Base-by-base conservation (phyloP, 2,888 invertebrate genomes). In the Dasysyrphus albostriatus region DNA sequence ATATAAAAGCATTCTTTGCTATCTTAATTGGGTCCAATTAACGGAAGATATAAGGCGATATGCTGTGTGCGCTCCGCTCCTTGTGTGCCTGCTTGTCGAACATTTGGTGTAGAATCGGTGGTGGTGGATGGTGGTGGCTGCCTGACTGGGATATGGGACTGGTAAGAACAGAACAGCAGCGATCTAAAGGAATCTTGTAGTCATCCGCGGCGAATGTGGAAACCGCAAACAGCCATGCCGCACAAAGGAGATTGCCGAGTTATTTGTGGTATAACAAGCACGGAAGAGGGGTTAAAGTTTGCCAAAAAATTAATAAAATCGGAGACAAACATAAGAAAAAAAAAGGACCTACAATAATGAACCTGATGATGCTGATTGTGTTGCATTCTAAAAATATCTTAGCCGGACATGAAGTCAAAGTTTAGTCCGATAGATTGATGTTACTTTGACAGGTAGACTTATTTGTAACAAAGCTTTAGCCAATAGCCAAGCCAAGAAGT, bases 21-120 rank as follows among this genome's bases (percentile, higher is more conserved):
- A 85, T 88, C 88, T 89, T 89, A 89, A 89, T 89, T 89, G 88
- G 88, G 88, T 88, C 88, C 88, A 89, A 89, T 89, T 89, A 89
- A 89, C 85, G 83, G 82, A 88, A 87, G 88, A 88, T 87, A 88
- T 88, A 88, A 87, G 76, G 83, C 87, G 87, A 83, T 87, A 87
- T 78, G 78, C 83, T 74, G 65, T 78, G 75, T 78, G 81, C 77
- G 44, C 85, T 84, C 61, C 69, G 37, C 81, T 84, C 69, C 73
- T 72, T 81, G 47, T 76, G 72, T 80, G 65, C 49, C n/a, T 79
- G 39, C 79, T 79, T 65, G 79, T 80, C 58, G 72, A 73, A 69
- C 69, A 69, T 69, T 69, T 54, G 54, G 54, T 54, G n/a, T n/a
- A 34, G 47, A 14, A 49, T 69, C 39, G 12, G n/a, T 59, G 7